Percentiles rank a stretch among this genome's conserved stretches.
These are phyloP conservation scores for Melanostigma gelatinosum DNA, from an alignment of 2,113 vertebrate species.

Conservation along the genomic window DNA sequence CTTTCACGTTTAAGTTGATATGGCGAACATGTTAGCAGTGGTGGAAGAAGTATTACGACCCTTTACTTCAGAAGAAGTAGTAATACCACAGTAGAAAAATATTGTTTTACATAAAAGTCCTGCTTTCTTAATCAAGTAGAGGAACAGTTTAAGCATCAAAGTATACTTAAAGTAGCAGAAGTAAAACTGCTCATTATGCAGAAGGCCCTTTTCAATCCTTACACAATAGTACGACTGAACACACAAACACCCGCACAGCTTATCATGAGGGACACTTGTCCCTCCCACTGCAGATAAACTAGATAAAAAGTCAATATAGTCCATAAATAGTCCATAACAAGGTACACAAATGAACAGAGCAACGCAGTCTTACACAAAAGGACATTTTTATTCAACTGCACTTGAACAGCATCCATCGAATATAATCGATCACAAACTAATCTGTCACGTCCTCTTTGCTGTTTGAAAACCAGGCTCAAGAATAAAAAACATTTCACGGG, in stretches of 20 bases:
- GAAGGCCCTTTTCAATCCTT: background rate
- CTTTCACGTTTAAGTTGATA: background rate
- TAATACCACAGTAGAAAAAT: background rate
- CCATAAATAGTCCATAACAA: background rate
- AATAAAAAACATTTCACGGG: slow-evolving; percentile 12
- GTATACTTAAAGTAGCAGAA: background rate
- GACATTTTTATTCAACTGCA: slow-evolving; percentile 43
- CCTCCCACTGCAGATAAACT: slow-evolving; percentile 4
- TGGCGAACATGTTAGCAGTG: no score
- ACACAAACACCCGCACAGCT: background rate
- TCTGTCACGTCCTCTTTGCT: background rate
- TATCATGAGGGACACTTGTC: background rate
- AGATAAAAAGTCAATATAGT: background rate
- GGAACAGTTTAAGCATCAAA: background rate
- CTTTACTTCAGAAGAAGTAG: background rate
- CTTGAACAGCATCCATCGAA: slow-evolving; percentile 28
- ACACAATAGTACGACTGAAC: background rate
- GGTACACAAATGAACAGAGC: background rate
- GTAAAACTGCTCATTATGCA: background rate
- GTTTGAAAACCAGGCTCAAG: slow-evolving; percentile 2
- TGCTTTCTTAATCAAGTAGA: background rate
- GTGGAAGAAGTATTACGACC: background rate
- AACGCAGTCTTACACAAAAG: slow-evolving; percentile 34
- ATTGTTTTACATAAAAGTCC: no score
- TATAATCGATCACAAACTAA: slow-evolving; percentile 37